These are phyloP conservation scores for Ariolimax columbianus DNA, from an alignment of 2,888 invertebrate species.

Conservation along the genomic window DNA sequence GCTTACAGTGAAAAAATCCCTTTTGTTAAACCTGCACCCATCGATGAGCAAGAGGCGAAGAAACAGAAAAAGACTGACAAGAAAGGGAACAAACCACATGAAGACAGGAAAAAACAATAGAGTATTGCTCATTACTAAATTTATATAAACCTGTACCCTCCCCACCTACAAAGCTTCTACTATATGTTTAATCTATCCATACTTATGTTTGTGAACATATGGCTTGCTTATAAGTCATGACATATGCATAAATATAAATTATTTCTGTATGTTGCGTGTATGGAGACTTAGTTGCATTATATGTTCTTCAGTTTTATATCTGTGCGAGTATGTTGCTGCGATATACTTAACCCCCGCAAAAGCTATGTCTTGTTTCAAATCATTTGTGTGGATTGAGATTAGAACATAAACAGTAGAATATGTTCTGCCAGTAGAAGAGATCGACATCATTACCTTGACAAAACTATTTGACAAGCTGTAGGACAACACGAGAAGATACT, in stretches of 20 bases:
- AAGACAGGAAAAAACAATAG: constrained; percentile 42
- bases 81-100: constrained; percentile 50
- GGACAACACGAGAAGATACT: too few species aligned
- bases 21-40: constrained; percentile 95
- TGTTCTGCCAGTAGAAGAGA: too few species aligned
- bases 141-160: neutral
- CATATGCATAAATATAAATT: constrained; percentile 8
- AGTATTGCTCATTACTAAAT: neutral
- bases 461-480: too few species aligned
- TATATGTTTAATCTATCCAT: neutral
- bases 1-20: constrained; percentile 90
- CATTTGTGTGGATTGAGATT: too few species aligned
- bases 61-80: constrained; percentile 75
- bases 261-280: neutral
- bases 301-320: neutral
- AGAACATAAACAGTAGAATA: too few species aligned
- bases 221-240: neutral
- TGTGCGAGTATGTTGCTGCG: neutral
- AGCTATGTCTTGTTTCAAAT: too few species aligned
- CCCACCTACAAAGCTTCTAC: neutral
- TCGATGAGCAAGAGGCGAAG: constrained; percentile 76
- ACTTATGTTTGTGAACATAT: neutral
- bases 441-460: too few species aligned
- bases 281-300: neutral
- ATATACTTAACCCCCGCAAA: too few species aligned